These are phyloP conservation scores for Polydrusus cervinus DNA, from an alignment of 2,888 invertebrate species.

Conservation along the genomic window DNA sequence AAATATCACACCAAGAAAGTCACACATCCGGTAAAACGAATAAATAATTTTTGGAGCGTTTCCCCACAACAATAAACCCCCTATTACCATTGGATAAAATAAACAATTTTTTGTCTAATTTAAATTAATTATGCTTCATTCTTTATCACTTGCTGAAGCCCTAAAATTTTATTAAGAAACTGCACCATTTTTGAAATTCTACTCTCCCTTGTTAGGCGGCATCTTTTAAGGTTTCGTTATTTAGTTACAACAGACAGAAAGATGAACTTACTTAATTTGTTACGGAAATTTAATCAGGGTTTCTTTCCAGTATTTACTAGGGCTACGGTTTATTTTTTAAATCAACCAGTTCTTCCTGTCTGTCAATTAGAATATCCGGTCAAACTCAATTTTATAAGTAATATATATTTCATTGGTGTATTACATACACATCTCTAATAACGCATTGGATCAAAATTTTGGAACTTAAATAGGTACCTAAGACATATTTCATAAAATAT, in stretches of 20 bases:
- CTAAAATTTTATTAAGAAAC: not conserved
- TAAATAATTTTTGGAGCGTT: no score
- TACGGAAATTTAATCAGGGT: constrained; percentile 51
- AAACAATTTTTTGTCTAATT: no score
- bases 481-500: no score
- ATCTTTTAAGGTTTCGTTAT: constrained; percentile 49
- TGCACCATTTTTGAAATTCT: constrained; percentile 32
- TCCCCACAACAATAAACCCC: no score
- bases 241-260: constrained; percentile 46
- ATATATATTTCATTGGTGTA: not conserved
- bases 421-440: no score
- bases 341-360: constrained; percentile 25
- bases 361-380: constrained; percentile 37
- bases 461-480: no score
- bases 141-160: no score
- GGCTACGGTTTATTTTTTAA: constrained; percentile 26
- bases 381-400: not conserved
- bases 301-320: constrained; percentile 26
- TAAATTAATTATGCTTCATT: not conserved
- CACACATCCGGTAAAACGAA: no score
- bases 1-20: no score
- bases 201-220: constrained; percentile 18
- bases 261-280: constrained; percentile 44
- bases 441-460: no score
- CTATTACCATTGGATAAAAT: no score